These are phyloP conservation scores for Scaptomyza graminum DNA, from an alignment of 1,140 invertebrate species.

Conservation along the genomic window DNA sequence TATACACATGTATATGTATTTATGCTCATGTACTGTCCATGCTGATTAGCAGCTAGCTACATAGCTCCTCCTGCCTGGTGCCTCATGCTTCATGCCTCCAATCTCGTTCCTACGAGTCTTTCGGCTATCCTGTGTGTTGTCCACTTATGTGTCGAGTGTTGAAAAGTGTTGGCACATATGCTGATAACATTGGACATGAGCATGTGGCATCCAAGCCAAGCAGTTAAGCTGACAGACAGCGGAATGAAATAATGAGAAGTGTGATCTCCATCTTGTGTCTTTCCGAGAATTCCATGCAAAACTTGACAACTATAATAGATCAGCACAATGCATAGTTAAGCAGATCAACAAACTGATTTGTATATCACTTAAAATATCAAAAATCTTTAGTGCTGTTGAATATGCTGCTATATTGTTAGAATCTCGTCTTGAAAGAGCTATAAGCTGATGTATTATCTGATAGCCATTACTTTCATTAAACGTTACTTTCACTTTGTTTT, in stretches of 20 bases:
- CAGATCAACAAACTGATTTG: slow-evolving; percentile 31
- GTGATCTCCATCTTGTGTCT: slow-evolving; percentile 19
- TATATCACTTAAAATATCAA: slow-evolving; percentile 6
- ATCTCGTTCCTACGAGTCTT: background rate
- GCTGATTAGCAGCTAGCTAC: slow-evolving; percentile 46
- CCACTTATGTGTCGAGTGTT: slow-evolving; percentile 34
- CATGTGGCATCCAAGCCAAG: slow-evolving; percentile 10
- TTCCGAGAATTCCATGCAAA: slow-evolving; percentile 26
- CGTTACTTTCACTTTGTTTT: slow-evolving; percentile 1
- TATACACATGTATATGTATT: background rate
- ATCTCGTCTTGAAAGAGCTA: too few relatives aligned
- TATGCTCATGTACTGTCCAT: slow-evolving; percentile 39
- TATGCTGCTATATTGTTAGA: background rate
- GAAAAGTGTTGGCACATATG: slow-evolving; percentile 48
- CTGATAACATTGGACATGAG: slow-evolving; percentile 44
- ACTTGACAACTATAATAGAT: slow-evolving; percentile 35
- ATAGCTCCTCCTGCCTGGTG: slow-evolving; percentile 7
- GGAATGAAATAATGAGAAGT: slow-evolving; percentile 32
- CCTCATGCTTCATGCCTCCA: background rate
- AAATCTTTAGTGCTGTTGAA: background rate
- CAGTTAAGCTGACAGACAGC: slow-evolving; percentile 13
- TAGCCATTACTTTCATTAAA: too few relatives aligned
- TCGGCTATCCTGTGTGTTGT: slow-evolving; percentile 9
- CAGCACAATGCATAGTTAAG: slow-evolving; percentile 19
- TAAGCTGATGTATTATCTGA: too few relatives aligned